Percentiles rank a stretch among this genome's conserved stretches.
Conservation (phyloP, 2,888 invertebrate genomes). For the Rotaria macrura region DNA sequence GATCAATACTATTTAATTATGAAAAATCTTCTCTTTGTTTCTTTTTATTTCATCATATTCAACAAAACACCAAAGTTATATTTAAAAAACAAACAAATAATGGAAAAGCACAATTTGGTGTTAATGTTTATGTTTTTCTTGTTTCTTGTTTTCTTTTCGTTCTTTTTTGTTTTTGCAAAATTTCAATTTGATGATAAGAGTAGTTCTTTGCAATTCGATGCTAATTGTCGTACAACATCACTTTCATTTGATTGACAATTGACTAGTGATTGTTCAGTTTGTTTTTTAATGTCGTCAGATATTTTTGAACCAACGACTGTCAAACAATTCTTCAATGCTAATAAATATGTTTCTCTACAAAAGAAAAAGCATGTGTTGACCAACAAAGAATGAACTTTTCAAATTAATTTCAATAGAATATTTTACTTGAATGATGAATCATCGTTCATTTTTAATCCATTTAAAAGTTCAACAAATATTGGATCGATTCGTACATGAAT, state of each 20-base stretch:
- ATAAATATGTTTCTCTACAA: constrained; percentile 75
- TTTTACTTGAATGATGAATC: constrained; percentile 64
- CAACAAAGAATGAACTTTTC: background rate
- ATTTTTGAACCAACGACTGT: constrained; percentile 76
- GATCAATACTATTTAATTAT: background rate
- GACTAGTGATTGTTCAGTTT: background rate
- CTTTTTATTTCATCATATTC: background rate
- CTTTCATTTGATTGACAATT: background rate
- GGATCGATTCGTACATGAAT: constrained; percentile 89
- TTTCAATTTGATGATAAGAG: background rate
- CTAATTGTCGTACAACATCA: background rate
- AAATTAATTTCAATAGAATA: too few species aligned
- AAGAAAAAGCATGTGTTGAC: background rate
- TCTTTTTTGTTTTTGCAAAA: too few species aligned
- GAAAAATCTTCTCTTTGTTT: background rate
- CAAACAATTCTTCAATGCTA: constrained; percentile 74
- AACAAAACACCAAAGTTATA: background rate
- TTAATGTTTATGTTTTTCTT: background rate
- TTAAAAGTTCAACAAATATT: constrained; percentile 80
- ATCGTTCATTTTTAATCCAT: constrained; percentile 67
- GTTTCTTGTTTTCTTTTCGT: too few species aligned
- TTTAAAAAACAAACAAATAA: background rate
- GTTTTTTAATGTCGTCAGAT: constrained; percentile 62
- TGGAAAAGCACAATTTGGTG: background rate
- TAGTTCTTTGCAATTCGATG: background rate